These are phyloP conservation scores for Amphimallon solstitiale DNA, from an alignment of 2,888 invertebrate species.

Conservation along the genomic window DNA sequence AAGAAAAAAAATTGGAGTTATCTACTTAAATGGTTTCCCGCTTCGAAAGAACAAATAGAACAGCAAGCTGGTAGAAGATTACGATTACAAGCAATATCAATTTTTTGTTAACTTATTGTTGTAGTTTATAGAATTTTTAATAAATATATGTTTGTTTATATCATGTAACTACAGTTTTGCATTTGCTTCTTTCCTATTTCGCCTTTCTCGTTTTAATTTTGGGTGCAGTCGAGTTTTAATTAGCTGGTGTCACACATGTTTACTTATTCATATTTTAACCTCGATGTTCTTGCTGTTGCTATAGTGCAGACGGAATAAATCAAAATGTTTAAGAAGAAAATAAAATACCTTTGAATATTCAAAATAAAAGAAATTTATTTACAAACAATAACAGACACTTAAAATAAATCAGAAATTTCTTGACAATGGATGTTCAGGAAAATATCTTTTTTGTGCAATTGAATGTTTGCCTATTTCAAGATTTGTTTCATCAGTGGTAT, in stretches of 20 bases:
- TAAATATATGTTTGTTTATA: too few relatives aligned
- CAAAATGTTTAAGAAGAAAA: too few relatives aligned
- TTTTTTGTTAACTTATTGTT: neutral
- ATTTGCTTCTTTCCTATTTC: too few relatives aligned
- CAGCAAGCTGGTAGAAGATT: conserved; percentile 27
- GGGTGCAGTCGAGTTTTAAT: too few relatives aligned
- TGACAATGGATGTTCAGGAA: conserved; percentile 71
- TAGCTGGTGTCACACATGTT: too few relatives aligned
- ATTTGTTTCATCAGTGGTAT: conserved; percentile 66
- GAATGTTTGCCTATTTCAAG: conserved; percentile 66
- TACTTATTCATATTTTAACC: too few relatives aligned
- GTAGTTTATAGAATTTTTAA: neutral
- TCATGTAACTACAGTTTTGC: too few relatives aligned
- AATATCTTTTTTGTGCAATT: conserved; percentile 70
- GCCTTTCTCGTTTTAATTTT: too few relatives aligned
- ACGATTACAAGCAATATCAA: neutral
- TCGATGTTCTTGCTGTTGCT: too few relatives aligned
- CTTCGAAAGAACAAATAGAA: conserved; percentile 44
- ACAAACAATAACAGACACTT: neutral
- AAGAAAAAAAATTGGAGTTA: conserved; percentile 45
- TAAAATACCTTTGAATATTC: neutral
- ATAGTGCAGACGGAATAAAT: too few relatives aligned
- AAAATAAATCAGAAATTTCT: conserved; percentile 60
- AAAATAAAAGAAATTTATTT: neutral
- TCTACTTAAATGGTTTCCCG: conserved; percentile 49